Evolutionary conservation across 2,113 vertebrate species (phyloP).

Genomic region (Burhinus oedicnemus): DNA sequence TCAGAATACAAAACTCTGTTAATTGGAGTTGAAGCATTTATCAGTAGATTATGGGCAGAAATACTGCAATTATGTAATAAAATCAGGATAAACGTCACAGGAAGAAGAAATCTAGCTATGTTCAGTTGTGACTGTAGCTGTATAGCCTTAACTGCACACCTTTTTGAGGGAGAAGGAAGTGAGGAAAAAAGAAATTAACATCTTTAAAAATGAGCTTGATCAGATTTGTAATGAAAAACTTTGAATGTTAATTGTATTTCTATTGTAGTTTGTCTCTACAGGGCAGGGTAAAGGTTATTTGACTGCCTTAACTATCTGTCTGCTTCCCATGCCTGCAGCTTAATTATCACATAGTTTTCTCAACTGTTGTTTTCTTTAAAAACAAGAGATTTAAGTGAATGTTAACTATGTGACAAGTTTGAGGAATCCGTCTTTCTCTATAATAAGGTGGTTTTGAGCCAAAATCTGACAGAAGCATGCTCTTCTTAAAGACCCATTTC

Average conservation of each 20-base stretch:
- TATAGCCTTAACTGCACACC: background rate
- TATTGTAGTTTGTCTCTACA: background rate
- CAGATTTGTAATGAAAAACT: background rate
- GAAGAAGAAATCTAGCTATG: background rate
- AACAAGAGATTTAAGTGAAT: slow-evolving; percentile 35
- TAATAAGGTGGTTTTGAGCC: slow-evolving; percentile 13
- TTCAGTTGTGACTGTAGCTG: background rate
- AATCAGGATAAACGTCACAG: background rate
- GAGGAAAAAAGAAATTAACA: background rate
- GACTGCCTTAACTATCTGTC: background rate
- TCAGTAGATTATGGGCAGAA: background rate
- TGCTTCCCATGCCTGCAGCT: slow-evolving; percentile 17
- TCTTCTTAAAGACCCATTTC: background rate
- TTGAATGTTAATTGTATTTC: background rate
- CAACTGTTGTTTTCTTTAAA: slow-evolving; percentile 45
- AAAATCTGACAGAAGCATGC: background rate
- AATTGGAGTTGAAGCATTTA: background rate
- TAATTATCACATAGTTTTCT: slow-evolving; percentile 40
- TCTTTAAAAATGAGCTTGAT: background rate
- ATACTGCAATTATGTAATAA: background rate
- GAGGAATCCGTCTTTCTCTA: background rate
- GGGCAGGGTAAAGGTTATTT: slow-evolving; percentile 28
- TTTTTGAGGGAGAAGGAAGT: background rate
- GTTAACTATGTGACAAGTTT: slow-evolving; percentile 20
- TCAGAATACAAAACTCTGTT: background rate